Evolutionary conservation across 2,797 vertebrate genomes (phyloP), one percentile per base, ranked within the genome.

Genomic region (Psittacula derbiana): DNA sequence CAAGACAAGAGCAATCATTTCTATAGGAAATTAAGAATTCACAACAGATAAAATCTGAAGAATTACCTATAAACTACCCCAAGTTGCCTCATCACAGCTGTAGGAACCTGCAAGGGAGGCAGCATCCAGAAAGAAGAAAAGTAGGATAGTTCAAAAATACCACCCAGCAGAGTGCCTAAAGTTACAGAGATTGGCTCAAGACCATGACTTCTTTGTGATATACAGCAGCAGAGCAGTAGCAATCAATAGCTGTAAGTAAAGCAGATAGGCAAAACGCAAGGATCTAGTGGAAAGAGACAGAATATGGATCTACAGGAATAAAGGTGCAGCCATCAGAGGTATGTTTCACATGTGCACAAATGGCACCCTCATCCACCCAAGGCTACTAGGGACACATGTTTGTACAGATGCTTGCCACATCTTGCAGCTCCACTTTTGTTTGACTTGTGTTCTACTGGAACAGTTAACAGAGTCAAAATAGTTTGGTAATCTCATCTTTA

Each of bases 101-200:
- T 61, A 75, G 25, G 31, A 79, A 72, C 41, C 38, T 31, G 50
- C 31, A 36, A 92, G 17, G 8, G 10, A 78, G 20, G 40, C 20
- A 49, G 27, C 33, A 88, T 20, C 27, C 55, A 73, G 44, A 67
- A 86, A 74, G 47, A 88, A 58, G 24, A 31, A 74, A 61, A 61
- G 12, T 11, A 66, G 19, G 13, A 44, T 21, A 52, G 36, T 25
- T 81, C 33, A 61, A 81, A 76, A 41, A 1, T 21, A 70, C 25
- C 60, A 72, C 10, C 15, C 43, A 91, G n/a, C 31, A 62, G 28
- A 44, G 21, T 49, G 15, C 27, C 46, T 0, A 0, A n/a, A 40
- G 67, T 72, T 49, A 72, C 36, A 61, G 25, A 72, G 33, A 18
- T 2, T 40, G 70, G 20, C 44, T 72, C 47, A 67, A 25, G 53